Percentiles rank a stretch among this genome's conserved stretches.
phyloP scores from a whole-genome alignment of 2,113 vertebrate species.

The Microcebus tavaratra region DNA sequence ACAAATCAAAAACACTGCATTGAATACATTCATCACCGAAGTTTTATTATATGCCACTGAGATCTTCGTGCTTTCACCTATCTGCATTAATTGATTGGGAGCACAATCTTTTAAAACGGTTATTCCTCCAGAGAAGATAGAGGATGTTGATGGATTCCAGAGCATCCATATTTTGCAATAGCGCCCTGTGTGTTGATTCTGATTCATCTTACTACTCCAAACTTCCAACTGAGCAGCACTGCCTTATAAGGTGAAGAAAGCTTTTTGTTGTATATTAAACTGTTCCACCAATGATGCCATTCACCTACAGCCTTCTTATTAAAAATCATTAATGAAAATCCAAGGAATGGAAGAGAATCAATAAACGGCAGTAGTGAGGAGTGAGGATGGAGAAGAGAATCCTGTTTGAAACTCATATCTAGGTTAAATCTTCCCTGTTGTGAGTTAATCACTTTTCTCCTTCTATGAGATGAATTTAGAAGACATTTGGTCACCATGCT shows the following conservation, averaged over 20 bases:
- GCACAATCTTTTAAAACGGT: neutral
- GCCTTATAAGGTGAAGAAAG: neutral
- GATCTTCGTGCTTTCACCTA: neutral
- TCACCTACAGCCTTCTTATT: neutral
- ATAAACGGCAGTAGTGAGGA: neutral
- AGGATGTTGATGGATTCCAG: neutral
- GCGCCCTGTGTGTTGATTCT: neutral
- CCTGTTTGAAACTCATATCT: neutral
- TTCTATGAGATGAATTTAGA: neutral
- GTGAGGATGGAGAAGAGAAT: neutral
- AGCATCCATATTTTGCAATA: neutral
- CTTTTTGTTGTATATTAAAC: neutral
- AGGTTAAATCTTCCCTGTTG: neutral
- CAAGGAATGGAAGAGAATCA: neutral
- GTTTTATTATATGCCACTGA: neutral
- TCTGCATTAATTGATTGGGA: neutral
- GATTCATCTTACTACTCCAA: neutral
- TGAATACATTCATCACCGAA: neutral
- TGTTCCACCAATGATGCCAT: neutral
- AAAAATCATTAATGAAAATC: slow-evolving; percentile 3
- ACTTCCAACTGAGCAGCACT: neutral
- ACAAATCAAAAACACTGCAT: neutral
- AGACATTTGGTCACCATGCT: slow-evolving; percentile 39
- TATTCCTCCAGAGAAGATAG: neutral
- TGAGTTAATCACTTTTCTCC: neutral